phyloP scores from a whole-genome alignment of 2,797 vertebrate genomes.

The Spinus pinus region DNA sequence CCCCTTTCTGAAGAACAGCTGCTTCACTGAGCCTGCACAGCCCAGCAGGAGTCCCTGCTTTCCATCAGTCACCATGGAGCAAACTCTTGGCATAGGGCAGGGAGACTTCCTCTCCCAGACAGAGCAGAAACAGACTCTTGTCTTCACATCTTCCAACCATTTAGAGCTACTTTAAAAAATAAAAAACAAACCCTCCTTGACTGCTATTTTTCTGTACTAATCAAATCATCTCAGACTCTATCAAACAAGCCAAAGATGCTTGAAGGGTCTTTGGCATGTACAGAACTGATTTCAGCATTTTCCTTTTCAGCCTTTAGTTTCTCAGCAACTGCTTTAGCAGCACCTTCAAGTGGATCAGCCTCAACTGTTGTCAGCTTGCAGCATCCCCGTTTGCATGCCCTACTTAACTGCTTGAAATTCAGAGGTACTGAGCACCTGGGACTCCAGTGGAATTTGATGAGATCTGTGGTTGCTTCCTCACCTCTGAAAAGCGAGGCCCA shows the following conservation, averaged over 20 bases:
- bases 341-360: background rate
- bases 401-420: slow-evolving; percentile 36
- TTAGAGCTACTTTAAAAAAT: background rate
- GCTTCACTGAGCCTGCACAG: background rate
- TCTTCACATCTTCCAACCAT: background rate
- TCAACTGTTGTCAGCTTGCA: background rate
- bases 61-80: background rate
- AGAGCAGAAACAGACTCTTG: background rate
- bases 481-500: slow-evolving; percentile 11
- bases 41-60: background rate
- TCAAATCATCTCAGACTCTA: background rate
- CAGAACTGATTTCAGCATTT: background rate
- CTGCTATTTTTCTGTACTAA: background rate
- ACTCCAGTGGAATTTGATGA: slow-evolving; percentile 13
- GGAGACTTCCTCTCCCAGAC: background rate
- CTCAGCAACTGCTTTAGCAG: background rate
- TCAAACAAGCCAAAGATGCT: background rate
- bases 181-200: background rate
- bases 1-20: background rate
- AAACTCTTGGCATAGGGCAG: background rate
- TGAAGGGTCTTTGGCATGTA: background rate
- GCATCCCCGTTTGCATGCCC: slow-evolving; percentile 8
- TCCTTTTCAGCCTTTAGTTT: background rate
- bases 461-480: background rate
- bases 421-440: background rate